A percentile compares a stretch with the other conserved stretches of the same genome.
Evolutionary conservation across 2,888 invertebrate genomes (phyloP).

Genomic region (Linnaemya vulpina): DNA sequence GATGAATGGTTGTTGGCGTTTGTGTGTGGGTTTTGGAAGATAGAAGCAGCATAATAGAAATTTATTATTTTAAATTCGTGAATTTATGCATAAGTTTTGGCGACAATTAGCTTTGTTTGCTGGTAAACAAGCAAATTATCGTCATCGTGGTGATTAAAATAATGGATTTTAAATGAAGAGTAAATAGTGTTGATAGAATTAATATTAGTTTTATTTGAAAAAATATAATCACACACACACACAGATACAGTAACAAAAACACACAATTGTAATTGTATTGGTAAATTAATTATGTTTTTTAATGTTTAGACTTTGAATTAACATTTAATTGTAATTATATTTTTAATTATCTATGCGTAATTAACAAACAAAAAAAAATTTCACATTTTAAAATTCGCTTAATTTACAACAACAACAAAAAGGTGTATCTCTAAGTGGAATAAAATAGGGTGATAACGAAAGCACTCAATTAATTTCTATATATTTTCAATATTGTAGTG

Average conservation of each 20-base stretch:
- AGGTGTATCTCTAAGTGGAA: background rate
- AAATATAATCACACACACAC: background rate
- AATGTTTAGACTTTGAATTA: conserved; percentile 28
- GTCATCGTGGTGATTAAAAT: conserved; percentile 62
- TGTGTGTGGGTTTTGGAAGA: background rate
- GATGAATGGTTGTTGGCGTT: background rate
- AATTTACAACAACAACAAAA: no score
- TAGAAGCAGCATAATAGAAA: conserved; percentile 43
- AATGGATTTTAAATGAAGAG: conserved; percentile 69
- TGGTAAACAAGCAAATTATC: conserved; percentile 68
- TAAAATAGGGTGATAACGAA: background rate
- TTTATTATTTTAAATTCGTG: conserved; percentile 64
- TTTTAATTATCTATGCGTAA: conserved; percentile 48
- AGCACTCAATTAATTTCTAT: no score
- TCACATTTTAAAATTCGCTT: conserved; percentile 3
- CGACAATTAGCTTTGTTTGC: conserved; percentile 70
- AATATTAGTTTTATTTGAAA: conserved; percentile 44
- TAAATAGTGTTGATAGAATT: conserved; percentile 61
- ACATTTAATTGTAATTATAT: conserved; percentile 54
- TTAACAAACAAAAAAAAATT: conserved; percentile 34
- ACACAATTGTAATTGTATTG: conserved; percentile 1
- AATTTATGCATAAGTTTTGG: conserved; percentile 68
- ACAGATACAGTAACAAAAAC: background rate
- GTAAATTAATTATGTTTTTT: conserved; percentile 44
- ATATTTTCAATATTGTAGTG: no score